Base-by-base conservation (phyloP, 2,113 vertebrate genomes). In the Alethe diademata region DNA sequence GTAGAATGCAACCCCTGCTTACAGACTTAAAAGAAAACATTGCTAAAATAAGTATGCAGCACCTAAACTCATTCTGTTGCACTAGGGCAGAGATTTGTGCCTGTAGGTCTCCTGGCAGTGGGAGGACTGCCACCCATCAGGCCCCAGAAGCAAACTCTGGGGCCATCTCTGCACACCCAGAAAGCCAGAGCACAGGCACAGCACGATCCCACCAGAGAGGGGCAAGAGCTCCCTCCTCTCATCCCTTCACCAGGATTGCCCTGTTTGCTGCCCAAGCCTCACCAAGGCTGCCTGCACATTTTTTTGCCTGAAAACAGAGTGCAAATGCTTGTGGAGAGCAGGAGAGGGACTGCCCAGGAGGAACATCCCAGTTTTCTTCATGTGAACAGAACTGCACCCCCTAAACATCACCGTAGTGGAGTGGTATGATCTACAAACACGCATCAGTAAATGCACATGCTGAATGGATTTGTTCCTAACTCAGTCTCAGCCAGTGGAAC, bases 101-200 rank as follows among this genome's bases (percentile, higher is more conserved):
- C 11, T 3, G 5, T 12, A 29, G 15, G 13, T 43, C 24, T 24
- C 42, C 38, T 66, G 0, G 0, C 42, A 12, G 1, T 33, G 40
- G 17, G 40, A 85, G 42, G 36, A 42, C 26, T 38, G 10, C 4
- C 14, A 57, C 24, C 43, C 17, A 18, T 23, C 82, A 67, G 56
- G 29, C 35, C 8, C 0, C 3, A 78, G 31, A 61, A 43, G 62
- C 19, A 45, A 66, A 45, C 48, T 11, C 19, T 23, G 7, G 3
- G 3, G 26, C 50, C 64, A 69, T 22, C 40, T 28, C 48, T 70
- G 47, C 25, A 4, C 24, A 9, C 29, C 29, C 57, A 78, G 23
- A 45, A 35, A 50, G 26, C 14, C 1, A 1, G 40, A 73, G 42
- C 28, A 45, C 50, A 19, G 1, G 8, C 50, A 28, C 19, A n/a